Evolutionary conservation across 2,888 invertebrate genomes (phyloP), one percentile per base, ranked within the genome.

Genomic region (Hoplodrina ambigua): DNA sequence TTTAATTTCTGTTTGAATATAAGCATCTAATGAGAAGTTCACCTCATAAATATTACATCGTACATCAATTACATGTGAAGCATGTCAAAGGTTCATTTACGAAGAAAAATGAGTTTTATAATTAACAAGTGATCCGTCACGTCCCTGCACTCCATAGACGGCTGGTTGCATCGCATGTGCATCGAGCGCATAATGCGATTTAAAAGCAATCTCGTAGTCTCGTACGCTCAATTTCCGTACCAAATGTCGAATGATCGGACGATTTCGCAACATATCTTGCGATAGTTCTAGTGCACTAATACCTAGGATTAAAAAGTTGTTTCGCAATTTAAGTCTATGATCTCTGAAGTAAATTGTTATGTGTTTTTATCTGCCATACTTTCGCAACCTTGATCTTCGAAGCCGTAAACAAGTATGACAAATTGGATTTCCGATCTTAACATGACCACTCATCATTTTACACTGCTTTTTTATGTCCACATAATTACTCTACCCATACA

Each of bases 141-240:
- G 75, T 78, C 67, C 67, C 71, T 74, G 78, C 69, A 74, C 78
- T 82, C 72, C 80, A 82, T 84, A 82, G 81, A 81, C 75, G 83
- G 78, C 77, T 81, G 80, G 84, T 80, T 86, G 88, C 88, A 87
- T 82, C 80, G 82, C 73, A 78, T 85, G 82, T 86, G 89, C 89
- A 88, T 81, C 83, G 71, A 82, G 89, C 91, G 89, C 87, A 84
- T 93, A 94, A 94, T 88, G 86, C 87, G 91, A 94, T 95, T 94
- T 94, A 94, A 94, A 94, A 93, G 91, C 94, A 94, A 95, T 95
- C 93, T 93, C 92, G 87, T 65, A 85, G 86, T 82, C 85, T 83
- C 86, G 89, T 88, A 86, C 91, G 93, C 91, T 91, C 92, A 93
- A 94, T 94, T 94, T 94, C 94, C 94, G 90, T 82, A 83, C 84